Base-by-base conservation (phyloP, 2,797 vertebrate species). In the Danio tinwini region DNA sequence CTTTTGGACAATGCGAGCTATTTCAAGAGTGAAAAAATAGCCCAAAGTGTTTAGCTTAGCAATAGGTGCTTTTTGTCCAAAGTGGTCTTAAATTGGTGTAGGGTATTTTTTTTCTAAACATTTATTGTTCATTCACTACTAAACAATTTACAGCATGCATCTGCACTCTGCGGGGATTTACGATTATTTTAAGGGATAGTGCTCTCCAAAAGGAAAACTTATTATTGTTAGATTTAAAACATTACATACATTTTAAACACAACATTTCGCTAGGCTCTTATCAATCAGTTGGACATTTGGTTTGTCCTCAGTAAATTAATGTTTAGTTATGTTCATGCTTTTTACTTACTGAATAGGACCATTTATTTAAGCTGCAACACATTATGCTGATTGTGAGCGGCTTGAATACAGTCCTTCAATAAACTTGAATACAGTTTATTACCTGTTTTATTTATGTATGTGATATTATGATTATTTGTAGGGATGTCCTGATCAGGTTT, bases 11-110 rank as follows among this genome's bases (percentile, higher is more conserved):
- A 82, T 83, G 71, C 56, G 61, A 44, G 69, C 17, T 44, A 65
- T 81, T 80, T 77, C 62, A 61, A 76, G 78, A 76, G 82, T 55
- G 47, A 77, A 68, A 78, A 70, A 77, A 78, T 64, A 56, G 19
- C 63, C 58, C 64, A 50, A 47, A 78, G 71, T 76, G 69, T 81
- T 83, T 76, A 76, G 61, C 17, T 72, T 17, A 53, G n/a, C 53
- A 61, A 63, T 64, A 50, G 69, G 50, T 73, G 69, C 59, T 78
- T 58, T 61, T 59, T 83, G 12, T 78, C 39, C 8, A 39, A 6
- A 37, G 14, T 44, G 49, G 11, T 75, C 47, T 58, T 70, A 58
- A 58, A 40, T 58, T 40, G 29, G 16, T 42, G 44, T 53, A 1
- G 37, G 16, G 68, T 45, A 61, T 19, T 49, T 63, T n/a, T 39